Conservation (phyloP, 2,113 vertebrate species). For the Scomber scombrus region DNA sequence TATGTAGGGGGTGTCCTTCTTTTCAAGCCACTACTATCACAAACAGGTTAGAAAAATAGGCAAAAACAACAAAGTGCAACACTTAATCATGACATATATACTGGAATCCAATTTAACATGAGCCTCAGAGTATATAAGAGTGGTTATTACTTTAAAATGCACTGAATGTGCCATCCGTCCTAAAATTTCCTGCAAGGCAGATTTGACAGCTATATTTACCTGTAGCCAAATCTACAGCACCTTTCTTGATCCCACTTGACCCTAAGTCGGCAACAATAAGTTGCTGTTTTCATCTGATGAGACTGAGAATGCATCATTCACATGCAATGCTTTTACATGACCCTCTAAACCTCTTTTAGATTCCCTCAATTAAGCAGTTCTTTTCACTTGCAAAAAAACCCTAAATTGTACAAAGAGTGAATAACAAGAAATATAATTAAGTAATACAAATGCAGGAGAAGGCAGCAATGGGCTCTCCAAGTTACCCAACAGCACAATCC, state of each 20-base stretch:
- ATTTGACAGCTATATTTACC: conserved; percentile 17
- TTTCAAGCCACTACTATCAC: no score
- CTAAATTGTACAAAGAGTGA: neutral
- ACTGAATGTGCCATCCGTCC: no score
- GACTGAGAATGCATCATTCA: neutral
- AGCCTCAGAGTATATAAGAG: neutral
- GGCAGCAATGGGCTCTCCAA: conserved; percentile 8
- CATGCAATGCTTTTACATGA: neutral
- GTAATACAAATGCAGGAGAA: conserved; percentile 30
- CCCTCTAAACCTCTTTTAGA: conserved; percentile 9
- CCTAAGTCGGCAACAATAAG: conserved; percentile 28
- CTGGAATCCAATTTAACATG: neutral
- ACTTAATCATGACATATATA: neutral
- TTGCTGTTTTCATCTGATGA: neutral
- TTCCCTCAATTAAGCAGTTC: conserved; percentile 16
- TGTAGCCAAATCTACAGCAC: conserved; percentile 12
- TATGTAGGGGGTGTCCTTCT: no score
- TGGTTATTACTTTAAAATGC: neutral
- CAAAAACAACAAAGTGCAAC: neutral
- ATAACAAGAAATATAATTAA: conserved; percentile 40
- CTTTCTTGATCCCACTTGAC: conserved; percentile 9
- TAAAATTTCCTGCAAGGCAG: neutral
- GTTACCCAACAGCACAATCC: conserved; percentile 45
- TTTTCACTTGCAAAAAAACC: neutral
- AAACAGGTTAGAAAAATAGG: no score